Base-by-base conservation (phyloP, 1,140 invertebrate species). In the Uloborus diversus region DNA sequence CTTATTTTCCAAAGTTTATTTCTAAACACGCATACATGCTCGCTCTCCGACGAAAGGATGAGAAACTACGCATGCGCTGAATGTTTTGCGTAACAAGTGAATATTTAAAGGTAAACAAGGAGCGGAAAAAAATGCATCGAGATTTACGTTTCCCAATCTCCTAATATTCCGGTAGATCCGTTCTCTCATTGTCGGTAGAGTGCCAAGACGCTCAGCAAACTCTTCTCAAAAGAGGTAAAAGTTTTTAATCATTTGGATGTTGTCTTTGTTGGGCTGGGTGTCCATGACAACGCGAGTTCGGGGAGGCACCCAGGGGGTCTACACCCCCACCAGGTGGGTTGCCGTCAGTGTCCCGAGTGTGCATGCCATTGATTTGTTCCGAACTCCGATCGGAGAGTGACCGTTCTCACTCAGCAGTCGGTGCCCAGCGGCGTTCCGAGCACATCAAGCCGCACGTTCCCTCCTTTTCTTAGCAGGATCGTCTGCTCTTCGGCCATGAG, bases 171-270 rank as follows among this genome's bases (percentile, higher is more conserved):
- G 37, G 7, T 9, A 42, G 17, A 42, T 42, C 17, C 37, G 17
- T 42, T 42, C 37, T 9, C 17, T 17, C 37, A 42, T 17, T 17
- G 37, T 17, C 17, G 37, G 7, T 17, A 17, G 49, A 53, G 11
- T 53, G 49, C 49, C 49, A 53, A 53, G 23, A 14, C 9, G 49
- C 49, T 7, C 7, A 42, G 7, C 49, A 14, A n/a, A 17, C 17
- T 42, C n/a, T 37, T 42, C 14, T 57, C 49, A 28, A 47, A 75
- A 62, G 37, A 62, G 37, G 70, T 17, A 47, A 64, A 75, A 75
- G 57, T 75, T 75, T 75, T 75, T 75, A 75, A 75, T 75, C 71
- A 75, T 75, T 61, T 73, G 69, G 69, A 65, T 71, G 69, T 73
- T 73, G 69, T 75, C 71, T 75, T 75, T 75, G 71, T 75, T 75